Percentiles rank a stretch among this genome's conserved stretches.
Evolutionary conservation across 2,797 vertebrate genomes (phyloP).

Genomic region (Echeneis naucrates): DNA sequence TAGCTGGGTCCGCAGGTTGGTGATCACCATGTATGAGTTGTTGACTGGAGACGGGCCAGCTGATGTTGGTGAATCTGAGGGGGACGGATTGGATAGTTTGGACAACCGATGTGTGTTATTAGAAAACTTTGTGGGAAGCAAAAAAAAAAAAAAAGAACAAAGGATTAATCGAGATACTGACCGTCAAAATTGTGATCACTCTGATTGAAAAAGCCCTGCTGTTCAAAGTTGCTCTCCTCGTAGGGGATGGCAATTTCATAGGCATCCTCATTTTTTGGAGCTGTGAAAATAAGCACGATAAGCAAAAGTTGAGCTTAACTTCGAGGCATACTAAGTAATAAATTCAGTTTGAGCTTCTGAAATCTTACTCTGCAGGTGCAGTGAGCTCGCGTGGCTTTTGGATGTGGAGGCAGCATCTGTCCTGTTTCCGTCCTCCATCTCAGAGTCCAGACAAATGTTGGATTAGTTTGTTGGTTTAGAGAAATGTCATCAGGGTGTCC

Average conservation of each 20-base stretch:
- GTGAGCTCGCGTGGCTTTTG: slow-evolving; percentile 80
- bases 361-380: slow-evolving; percentile 83
- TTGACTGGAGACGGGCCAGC: slow-evolving; percentile 76
- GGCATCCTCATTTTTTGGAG: slow-evolving; percentile 88
- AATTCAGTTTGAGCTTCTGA: background rate
- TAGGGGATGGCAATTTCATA: slow-evolving; percentile 90
- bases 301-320: background rate
- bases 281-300: slow-evolving; percentile 58
- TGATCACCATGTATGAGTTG: slow-evolving; percentile 88
- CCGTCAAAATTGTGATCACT: slow-evolving; percentile 86
- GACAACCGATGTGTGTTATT: background rate
- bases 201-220: slow-evolving; percentile 89
- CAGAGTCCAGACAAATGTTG: slow-evolving; percentile 21
- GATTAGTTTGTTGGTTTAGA: slow-evolving; percentile 24
- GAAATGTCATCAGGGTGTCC: background rate
- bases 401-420: slow-evolving; percentile 76
- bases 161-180: slow-evolving; percentile 58
- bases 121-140: background rate
- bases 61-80: slow-evolving; percentile 68
- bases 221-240: slow-evolving; percentile 87
- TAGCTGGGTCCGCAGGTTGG: slow-evolving; percentile 89
- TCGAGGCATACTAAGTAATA: background rate
- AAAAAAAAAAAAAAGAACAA: too few relatives aligned
- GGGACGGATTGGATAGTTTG: slow-evolving; percentile 6
- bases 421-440: slow-evolving; percentile 82